A percentile compares a stretch with the other conserved stretches of the same genome.
Conservation (phyloP, 1,140 invertebrate species). For the Coelopa frigida region DNA sequence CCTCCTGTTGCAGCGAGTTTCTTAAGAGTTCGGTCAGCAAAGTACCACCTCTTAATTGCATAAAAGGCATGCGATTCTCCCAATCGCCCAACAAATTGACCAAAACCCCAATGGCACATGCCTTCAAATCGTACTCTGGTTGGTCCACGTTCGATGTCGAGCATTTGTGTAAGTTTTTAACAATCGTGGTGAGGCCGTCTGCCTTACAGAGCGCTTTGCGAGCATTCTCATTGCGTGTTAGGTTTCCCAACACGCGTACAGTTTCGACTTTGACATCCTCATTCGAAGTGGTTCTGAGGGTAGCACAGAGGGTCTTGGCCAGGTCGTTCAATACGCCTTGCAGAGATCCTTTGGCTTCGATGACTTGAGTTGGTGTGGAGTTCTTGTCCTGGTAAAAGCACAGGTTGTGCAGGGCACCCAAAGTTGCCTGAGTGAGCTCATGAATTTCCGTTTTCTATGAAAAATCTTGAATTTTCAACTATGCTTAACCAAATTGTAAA, state of each 20-base stretch:
- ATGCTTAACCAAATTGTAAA: too few relatives aligned
- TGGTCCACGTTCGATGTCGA: neutral
- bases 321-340: conserved; percentile 32
- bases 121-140: conserved; percentile 35
- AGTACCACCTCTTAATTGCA: conserved; percentile 32
- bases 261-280: conserved; percentile 34
- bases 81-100: conserved; percentile 42
- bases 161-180: conserved; percentile 13
- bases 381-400: conserved; percentile 42
- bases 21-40: conserved; percentile 28
- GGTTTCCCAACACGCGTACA: conserved; percentile 42
- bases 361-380: conserved; percentile 8
- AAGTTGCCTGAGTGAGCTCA: conserved; percentile 38
- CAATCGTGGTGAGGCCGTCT: conserved; percentile 33
- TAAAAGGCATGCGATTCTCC: conserved; percentile 35
- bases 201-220: conserved; percentile 35
- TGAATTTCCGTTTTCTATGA: conserved; percentile 24
- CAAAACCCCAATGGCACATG: conserved; percentile 39
- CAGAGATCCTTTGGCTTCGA: conserved; percentile 23
- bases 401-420: conserved; percentile 41
- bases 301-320: conserved; percentile 21
- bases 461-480: too few relatives aligned
- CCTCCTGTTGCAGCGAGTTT: conserved; percentile 34
- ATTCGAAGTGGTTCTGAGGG: conserved; percentile 20
- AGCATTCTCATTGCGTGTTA: conserved; percentile 39